phyloP scores from a whole-genome alignment of 2,888 invertebrate genomes.

The Nemurella pictetii region DNA sequence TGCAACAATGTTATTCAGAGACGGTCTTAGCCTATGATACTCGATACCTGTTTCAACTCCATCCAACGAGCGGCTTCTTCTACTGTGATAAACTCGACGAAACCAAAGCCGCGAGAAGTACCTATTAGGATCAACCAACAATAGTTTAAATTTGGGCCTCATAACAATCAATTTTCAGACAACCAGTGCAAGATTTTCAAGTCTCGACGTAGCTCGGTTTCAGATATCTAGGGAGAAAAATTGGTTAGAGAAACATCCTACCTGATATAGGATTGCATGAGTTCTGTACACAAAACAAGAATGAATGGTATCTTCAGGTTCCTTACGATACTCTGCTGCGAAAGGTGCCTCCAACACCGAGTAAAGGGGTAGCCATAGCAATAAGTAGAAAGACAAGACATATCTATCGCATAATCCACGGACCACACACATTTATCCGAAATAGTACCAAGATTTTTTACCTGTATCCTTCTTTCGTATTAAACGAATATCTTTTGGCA shows the following conservation, averaged over 20 bases:
- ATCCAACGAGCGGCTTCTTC: conserved; percentile 89
- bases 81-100: conserved; percentile 90
- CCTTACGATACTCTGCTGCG: not conserved
- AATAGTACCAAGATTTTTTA: conserved; percentile 53
- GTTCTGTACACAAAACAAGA: conserved; percentile 47
- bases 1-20: not conserved
- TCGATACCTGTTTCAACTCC: conserved; percentile 82
- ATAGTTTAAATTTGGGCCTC: conserved; percentile 28
- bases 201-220: not conserved
- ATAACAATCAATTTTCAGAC: not conserved
- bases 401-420: too few species aligned
- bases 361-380: not conserved
- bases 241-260: not conserved
- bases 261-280: not conserved
- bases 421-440: not conserved
- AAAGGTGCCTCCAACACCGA: not conserved
- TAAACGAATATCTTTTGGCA: conserved; percentile 78
- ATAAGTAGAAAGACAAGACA: not conserved
- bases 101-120: conserved; percentile 86
- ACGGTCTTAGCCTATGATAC: conserved; percentile 7
- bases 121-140: conserved; percentile 61
- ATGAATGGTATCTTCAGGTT: conserved; percentile 36
- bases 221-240: not conserved
- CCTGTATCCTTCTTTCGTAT: conserved; percentile 85
- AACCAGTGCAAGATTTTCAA: conserved; percentile 2